Percentiles rank a stretch among this genome's conserved stretches.
Evolutionary conservation across 2,113 vertebrate genomes (phyloP).

Genomic region (Phocoena phocoena): DNA sequence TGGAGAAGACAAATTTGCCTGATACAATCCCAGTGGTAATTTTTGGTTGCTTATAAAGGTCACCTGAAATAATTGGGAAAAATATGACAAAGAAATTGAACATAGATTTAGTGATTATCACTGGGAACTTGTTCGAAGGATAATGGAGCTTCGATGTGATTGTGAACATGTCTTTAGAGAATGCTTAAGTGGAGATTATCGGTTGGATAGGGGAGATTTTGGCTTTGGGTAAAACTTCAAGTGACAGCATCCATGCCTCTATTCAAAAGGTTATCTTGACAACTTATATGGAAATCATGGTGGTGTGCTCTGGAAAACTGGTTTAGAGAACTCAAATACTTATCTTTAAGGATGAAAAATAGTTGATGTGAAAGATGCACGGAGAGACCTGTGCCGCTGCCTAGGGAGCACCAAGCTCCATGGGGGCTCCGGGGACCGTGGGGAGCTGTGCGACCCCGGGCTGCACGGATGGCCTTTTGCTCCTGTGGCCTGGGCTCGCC

Average conservation of each 20-base stretch:
- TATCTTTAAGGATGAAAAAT: neutral
- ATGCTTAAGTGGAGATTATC: neutral
- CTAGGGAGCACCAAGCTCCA: neutral
- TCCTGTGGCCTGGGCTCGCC: neutral
- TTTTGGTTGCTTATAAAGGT: neutral
- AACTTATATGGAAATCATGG: neutral
- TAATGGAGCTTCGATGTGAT: neutral
- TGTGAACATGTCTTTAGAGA: neutral
- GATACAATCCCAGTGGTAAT: neutral
- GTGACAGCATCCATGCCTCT: neutral
- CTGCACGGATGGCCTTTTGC: slow-evolving; percentile 25
- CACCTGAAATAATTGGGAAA: neutral
- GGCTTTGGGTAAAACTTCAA: neutral
- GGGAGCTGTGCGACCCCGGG: neutral
- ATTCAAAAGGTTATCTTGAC: neutral
- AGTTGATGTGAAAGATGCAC: neutral
- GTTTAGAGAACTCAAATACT: neutral
- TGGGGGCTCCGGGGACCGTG: neutral
- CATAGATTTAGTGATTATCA: neutral
- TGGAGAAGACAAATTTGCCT: neutral
- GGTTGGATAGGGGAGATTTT: neutral
- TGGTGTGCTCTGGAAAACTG: neutral
- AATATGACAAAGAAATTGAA: neutral
- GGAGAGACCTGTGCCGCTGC: neutral
- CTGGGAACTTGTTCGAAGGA: neutral